Evolutionary conservation across 2,113 vertebrate genomes (phyloP).

Genomic region (Acanthisitta chloris): DNA sequence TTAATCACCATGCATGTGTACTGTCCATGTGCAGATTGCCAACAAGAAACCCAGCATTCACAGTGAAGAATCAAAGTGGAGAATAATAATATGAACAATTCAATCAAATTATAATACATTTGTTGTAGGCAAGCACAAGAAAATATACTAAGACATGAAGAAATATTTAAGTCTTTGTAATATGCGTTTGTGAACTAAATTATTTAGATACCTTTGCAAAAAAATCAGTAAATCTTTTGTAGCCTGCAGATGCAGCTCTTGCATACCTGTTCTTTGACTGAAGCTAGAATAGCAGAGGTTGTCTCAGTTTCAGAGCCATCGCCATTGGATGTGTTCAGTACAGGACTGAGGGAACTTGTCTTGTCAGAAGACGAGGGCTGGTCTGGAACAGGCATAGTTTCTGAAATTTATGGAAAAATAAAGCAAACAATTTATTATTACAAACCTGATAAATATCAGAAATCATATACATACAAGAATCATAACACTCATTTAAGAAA

Average conservation of each 20-base stretch:
- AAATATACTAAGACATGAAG: not conserved
- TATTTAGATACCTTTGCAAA: not conserved
- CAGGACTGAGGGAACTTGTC: slow-evolving; percentile 87
- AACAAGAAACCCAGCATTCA: not conserved
- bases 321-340: slow-evolving; percentile 88
- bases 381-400: slow-evolving; percentile 96
- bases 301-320: slow-evolving; percentile 92
- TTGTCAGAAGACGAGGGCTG: slow-evolving; percentile 92
- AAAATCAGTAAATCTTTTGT: not conserved
- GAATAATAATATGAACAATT: not conserved
- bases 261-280: slow-evolving; percentile 97
- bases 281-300: slow-evolving; percentile 95
- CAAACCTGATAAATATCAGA: not conserved
- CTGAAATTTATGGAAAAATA: slow-evolving; percentile 63
- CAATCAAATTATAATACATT: not conserved
- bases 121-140: not conserved
- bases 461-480: not conserved
- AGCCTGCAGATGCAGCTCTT: not conserved
- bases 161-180: not conserved
- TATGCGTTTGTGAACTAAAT: not conserved
- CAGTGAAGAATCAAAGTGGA: not conserved
- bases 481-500: not conserved
- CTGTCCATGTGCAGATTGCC: not conserved
- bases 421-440: not conserved
- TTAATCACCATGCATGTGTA: not conserved